phyloP scores from a whole-genome alignment of 2,797 vertebrate species.

The Fratercula arctica region DNA sequence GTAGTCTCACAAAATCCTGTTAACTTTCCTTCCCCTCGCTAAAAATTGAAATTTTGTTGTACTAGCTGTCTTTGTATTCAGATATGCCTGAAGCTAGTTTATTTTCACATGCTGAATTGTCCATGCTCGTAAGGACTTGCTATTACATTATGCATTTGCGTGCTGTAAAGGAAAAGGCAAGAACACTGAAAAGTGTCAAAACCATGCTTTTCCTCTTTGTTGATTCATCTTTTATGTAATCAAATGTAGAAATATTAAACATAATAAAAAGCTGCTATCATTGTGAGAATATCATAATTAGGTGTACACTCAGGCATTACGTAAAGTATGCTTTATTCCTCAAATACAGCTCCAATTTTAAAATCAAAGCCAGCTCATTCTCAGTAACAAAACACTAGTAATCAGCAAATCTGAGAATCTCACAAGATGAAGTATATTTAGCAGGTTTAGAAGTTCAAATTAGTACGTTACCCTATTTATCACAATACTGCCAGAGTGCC shows the following conservation, averaged over 20 bases:
- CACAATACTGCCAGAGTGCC: not conserved
- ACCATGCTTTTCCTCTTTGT: not conserved
- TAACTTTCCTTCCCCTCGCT: not conserved
- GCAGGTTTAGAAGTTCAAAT: not conserved
- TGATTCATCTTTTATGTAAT: not conserved
- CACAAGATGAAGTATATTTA: not conserved
- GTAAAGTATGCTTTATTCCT: not conserved
- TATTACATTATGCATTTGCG: slow-evolving; percentile 5
- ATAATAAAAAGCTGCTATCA: not conserved
- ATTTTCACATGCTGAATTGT: slow-evolving; percentile 52
- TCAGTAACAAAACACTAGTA: not conserved
- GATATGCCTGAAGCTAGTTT: slow-evolving; percentile 34
- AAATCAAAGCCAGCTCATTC: not conserved
- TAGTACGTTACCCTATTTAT: not conserved
- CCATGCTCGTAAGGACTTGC: not conserved
- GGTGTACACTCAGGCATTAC: not conserved
- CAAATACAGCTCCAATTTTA: not conserved
- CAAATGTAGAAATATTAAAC: not conserved
- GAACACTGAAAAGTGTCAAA: not conserved
- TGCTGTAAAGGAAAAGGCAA: not conserved
- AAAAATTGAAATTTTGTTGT: slow-evolving; percentile 27
- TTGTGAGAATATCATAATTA: not conserved
- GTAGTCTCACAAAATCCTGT: slow-evolving; percentile 42
- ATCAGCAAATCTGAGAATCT: not conserved
- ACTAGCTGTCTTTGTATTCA: slow-evolving; percentile 22